phyloP scores from a whole-genome alignment of 2,888 invertebrate species.

The Harmothoe impar region DNA sequence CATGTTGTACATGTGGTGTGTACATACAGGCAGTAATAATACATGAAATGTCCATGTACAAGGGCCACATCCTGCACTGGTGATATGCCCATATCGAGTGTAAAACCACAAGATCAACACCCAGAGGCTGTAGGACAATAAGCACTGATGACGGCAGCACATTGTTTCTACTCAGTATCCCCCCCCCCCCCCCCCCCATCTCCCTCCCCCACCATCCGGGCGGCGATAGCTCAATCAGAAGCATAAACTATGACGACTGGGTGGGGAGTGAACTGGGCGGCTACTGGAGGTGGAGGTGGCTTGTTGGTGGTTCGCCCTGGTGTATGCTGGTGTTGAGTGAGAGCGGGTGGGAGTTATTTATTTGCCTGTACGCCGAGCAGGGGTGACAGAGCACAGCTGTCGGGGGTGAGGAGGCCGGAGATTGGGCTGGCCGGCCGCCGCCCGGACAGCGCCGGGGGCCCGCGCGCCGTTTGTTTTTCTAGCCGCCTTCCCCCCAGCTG shows the following conservation, averaged over 20 bases:
- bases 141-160: neutral
- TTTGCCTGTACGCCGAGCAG: conserved; percentile 47
- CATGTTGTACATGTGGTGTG: too few relatives aligned
- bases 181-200: too few relatives aligned
- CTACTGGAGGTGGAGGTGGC: neutral
- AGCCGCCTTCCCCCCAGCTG: conserved; percentile 62
- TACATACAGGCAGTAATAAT: too few relatives aligned
- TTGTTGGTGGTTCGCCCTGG: neutral
- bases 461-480: conserved; percentile 60
- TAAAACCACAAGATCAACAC: conserved; percentile 1
- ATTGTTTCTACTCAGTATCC: neutral
- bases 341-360: conserved; percentile 51
- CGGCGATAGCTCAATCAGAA: neutral
- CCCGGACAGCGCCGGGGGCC: neutral
- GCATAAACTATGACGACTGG: neutral
- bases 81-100: neutral
- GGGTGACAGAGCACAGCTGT: conserved; percentile 59
- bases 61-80: too few relatives aligned
- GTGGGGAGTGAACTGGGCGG: neutral
- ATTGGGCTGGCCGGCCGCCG: conserved; percentile 38
- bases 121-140: neutral
- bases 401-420: conserved; percentile 32
- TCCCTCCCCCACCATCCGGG: too few relatives aligned
- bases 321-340: conserved; percentile 51
- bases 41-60: too few relatives aligned